Percentiles rank a stretch among this genome's conserved stretches.
These are phyloP conservation scores for Adelognathus sp. DNA, from an alignment of 2,888 invertebrate genomes.

Conservation along the genomic window DNA sequence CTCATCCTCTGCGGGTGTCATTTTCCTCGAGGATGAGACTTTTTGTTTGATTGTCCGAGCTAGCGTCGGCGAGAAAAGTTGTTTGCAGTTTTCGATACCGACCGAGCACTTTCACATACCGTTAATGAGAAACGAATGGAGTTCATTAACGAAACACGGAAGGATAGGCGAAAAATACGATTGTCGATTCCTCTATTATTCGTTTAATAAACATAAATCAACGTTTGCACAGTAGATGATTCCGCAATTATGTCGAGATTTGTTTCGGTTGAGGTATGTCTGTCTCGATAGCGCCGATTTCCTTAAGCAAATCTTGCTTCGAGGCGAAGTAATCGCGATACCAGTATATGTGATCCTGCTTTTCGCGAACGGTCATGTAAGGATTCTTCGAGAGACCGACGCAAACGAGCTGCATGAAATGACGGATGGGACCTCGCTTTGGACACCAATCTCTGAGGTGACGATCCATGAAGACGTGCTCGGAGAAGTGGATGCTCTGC, in stretches of 20 bases:
- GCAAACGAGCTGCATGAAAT: slow-evolving; percentile 98
- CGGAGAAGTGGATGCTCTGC: slow-evolving; percentile 90
- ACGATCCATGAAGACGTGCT: slow-evolving; percentile 96
- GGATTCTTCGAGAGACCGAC: slow-evolving; percentile 97
- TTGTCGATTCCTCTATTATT: not conserved
- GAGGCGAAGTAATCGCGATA: slow-evolving; percentile 93
- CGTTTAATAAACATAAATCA: not conserved
- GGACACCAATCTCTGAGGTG: slow-evolving; percentile 96
- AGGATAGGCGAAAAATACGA: too few species aligned
- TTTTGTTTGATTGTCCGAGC: too few species aligned
- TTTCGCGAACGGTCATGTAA: slow-evolving; percentile 93
- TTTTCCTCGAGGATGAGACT: too few species aligned
- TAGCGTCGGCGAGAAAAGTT: too few species aligned
- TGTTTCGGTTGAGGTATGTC: slow-evolving; percentile 42
- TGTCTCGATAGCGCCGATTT: slow-evolving; percentile 84
- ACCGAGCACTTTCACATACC: too few species aligned
- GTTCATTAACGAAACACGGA: too few species aligned
- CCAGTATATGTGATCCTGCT: slow-evolving; percentile 95
- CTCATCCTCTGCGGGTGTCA: too few species aligned
- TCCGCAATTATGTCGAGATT: slow-evolving; percentile 30
- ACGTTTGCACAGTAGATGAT: not conserved
- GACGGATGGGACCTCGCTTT: slow-evolving; percentile 92
- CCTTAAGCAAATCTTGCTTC: slow-evolving; percentile 88
- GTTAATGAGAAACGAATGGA: too few species aligned
- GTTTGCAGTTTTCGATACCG: too few species aligned